Evolutionary conservation across 2,797 vertebrate species (phyloP), one percentile per base, ranked within the genome.

Genomic region (Bradypodion ventrale): DNA sequence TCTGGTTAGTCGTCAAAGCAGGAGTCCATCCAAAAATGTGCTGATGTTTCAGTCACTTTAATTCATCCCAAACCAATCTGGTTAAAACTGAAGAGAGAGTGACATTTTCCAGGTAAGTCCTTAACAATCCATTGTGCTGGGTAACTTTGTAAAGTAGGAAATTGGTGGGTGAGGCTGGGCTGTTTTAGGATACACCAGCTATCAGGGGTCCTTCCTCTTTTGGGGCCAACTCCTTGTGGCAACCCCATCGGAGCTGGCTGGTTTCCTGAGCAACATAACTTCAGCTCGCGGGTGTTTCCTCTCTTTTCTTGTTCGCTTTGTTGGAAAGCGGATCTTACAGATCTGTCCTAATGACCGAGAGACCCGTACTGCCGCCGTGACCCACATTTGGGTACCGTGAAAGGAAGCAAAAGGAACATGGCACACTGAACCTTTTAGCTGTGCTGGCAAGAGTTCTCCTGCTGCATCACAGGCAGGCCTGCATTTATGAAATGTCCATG

Each of bases 101-200:
- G 69, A 81, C 6, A 1, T n/a, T 89, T 49, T 82, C 74, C 90
- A 91, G 93, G 93, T 94, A 91, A 92, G 92, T 62, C 59, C 76
- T 85, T 60, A 7, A 32, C 35, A 13, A 44, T 59, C 78, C 25
- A 7, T 77, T 76, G 15, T 49, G 46, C 25, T 12, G 37, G 29
- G 37, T 35, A 84, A 87, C 86, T 87, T 87, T 56, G 56, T 74
- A 70, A 35, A 21, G 44, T 29, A 29, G 63, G 27, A 69, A 65
- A 78, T 23, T 76, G 49, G 21, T 37, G n/a, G 21, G 56, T 62
- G 78, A 44, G 23, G n/a, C 29, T 9, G 7, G 37, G 9, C n/a
- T 44, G 44, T 8, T 29, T 15, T 32, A 52, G 66, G 70, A 66
- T 42, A n/a, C 19, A 35, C 46, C 1, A 12, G 8, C 37, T 68